Evolutionary conservation across 1,140 invertebrate species (phyloP).

Genomic region (Laupala kohalensis): DNA sequence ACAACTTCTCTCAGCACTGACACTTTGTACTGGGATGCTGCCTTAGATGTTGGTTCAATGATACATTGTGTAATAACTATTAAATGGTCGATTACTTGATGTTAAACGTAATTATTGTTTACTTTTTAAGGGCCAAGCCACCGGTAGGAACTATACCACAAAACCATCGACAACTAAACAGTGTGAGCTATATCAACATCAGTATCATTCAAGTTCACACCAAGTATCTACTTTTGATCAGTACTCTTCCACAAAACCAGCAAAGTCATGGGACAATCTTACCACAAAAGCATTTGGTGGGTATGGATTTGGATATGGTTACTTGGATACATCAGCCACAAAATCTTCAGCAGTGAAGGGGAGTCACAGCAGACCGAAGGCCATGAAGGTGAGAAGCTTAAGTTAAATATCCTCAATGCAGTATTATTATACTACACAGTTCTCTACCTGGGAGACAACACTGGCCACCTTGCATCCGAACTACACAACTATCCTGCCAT

Average conservation of each 20-base stretch:
- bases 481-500: too few relatives aligned
- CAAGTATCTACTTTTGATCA: constrained; percentile 21
- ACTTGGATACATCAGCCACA: constrained; percentile 48
- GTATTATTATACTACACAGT: too few relatives aligned
- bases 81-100: not conserved
- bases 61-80: not conserved
- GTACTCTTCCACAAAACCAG: constrained; percentile 49
- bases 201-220: constrained; percentile 35
- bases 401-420: too few relatives aligned
- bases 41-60: not conserved
- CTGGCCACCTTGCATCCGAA: too few relatives aligned
- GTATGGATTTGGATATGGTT: constrained; percentile 73
- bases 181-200: constrained; percentile 26
- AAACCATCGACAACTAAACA: not conserved
- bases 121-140: not conserved
- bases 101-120: not conserved
- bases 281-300: constrained; percentile 68
- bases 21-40: constrained; percentile 63
- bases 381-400: constrained; percentile 24
- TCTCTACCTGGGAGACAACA: too few relatives aligned
- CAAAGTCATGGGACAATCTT: constrained; percentile 74
- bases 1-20: constrained; percentile 72
- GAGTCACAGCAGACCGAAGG: constrained; percentile 12
- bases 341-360: constrained; percentile 23
- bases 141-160: not conserved